Evolutionary conservation across 2,797 vertebrate species (phyloP).

Genomic region (Gymnocypris eckloni): DNA sequence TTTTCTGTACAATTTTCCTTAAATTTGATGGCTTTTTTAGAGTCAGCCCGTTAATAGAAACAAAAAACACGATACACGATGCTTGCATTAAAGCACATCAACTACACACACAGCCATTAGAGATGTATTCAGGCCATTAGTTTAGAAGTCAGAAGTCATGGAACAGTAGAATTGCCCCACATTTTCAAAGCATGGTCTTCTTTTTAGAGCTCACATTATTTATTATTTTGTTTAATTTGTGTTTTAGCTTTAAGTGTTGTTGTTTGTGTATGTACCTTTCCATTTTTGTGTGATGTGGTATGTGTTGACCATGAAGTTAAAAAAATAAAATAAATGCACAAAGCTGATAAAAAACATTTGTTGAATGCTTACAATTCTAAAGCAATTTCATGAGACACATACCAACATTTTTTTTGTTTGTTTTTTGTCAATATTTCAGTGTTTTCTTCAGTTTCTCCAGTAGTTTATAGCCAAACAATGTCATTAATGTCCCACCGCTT

Average conservation of each 20-base stretch:
- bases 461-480: conserved; percentile 42
- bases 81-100: conserved; percentile 57
- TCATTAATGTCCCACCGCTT: conserved; percentile 44
- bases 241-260: conserved; percentile 63
- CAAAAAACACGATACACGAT: background rate
- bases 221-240: conserved; percentile 48
- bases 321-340: background rate
- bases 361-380: background rate
- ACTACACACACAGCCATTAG: conserved; percentile 47
- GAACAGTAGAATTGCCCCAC: conserved; percentile 67
- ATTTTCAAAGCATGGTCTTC: conserved; percentile 80
- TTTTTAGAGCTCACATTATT: conserved; percentile 73
- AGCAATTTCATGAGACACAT: conserved; percentile 67
- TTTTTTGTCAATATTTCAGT: conserved; percentile 32
- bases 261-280: conserved; percentile 66
- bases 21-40: conserved; percentile 28
- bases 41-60: conserved; percentile 25
- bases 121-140: conserved; percentile 45
- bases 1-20: conserved; percentile 11
- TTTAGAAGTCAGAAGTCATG: conserved; percentile 48
- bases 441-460: conserved; percentile 36
- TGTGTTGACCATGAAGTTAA: conserved; percentile 75
- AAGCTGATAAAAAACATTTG: conserved; percentile 55
- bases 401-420: conserved; percentile 58
- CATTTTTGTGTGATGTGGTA: conserved; percentile 72